Evolutionary conservation across 2,888 invertebrate species (phyloP), one percentile per base, ranked within the genome.

Genomic region (Ptilodon capucinus): DNA sequence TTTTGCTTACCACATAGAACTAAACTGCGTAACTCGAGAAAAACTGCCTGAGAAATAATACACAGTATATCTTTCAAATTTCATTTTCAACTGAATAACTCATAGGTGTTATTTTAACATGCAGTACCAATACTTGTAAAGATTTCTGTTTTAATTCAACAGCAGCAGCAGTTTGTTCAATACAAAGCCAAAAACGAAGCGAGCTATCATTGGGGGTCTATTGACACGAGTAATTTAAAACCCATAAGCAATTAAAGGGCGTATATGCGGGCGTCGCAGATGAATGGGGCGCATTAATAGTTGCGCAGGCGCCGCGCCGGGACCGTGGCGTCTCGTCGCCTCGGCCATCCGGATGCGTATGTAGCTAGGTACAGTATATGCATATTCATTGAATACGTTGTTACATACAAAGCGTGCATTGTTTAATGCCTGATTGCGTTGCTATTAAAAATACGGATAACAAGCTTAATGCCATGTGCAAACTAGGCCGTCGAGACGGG

Each of bases 241-340:
- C 62, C 60, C 63, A 74, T 76, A 66, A 65, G 62, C 60, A 78
- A 82, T 82, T 79, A 81, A 79, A 70, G 69, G 68, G 69, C 48
- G 59, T 56, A 81, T 81, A 81, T 81, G 80, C 84, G 86, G 84
- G 84, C 71, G 62, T 66, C 51, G 59, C 49, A 42, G 40, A 41
- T 81, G 75, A 84, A 84, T 79, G 71, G 66, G 71, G 71, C 56
- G 68, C 71, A 74, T 81, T 84, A 76, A 79, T 64, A 63, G 51
- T 68, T 63, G 56, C 65, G 64, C 60, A 55, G 66, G 71, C 73
- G 69, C 60, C 64, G 54, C n/a, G 19, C 38, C 54, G n/a, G n/a
- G n/a, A n/a, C n/a, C 59, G 46, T 54, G 59, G 51, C 61, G 59
- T 55, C n/a, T n/a, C 49, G 63, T 50, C 57, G 63, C 64, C 51